These are phyloP conservation scores for Cuculus canorus DNA, from an alignment of 2,797 vertebrate genomes.

Conservation along the genomic window DNA sequence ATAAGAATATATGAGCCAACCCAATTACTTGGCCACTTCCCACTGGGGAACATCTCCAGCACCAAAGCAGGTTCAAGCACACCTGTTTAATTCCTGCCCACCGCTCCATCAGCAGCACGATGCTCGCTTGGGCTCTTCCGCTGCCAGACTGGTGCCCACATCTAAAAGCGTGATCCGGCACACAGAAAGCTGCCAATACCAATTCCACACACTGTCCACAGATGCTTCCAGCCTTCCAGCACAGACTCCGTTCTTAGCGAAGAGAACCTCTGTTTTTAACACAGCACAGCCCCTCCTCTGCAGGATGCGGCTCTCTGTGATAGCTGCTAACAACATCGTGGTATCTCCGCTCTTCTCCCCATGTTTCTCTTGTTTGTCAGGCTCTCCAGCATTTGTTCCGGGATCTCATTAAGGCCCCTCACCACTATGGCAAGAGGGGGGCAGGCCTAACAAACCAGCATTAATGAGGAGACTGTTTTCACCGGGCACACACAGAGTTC, in stretches of 20 bases:
- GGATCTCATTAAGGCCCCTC: slow-evolving; percentile 69
- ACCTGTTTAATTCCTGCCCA: background rate
- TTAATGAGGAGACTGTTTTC: slow-evolving; percentile 69
- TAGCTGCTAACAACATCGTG: slow-evolving; percentile 61
- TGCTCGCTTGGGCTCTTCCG: rapidly evolving
- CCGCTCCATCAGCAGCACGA: rapidly evolving
- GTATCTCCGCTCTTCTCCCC: slow-evolving; percentile 55
- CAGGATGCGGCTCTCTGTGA: slow-evolving; percentile 26
- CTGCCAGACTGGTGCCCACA: background rate
- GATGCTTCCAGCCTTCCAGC: background rate
- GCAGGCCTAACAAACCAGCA: slow-evolving; percentile 66
- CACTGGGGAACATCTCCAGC: background rate
- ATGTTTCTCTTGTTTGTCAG: slow-evolving; percentile 37
- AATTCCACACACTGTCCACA: rapidly evolving
- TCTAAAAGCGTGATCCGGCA: background rate
- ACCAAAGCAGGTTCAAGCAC: background rate
- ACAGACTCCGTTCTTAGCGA: background rate
- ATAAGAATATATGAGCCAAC: rapidly evolving
- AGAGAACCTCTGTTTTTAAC: background rate
- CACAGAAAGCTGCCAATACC: background rate
- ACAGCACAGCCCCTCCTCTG: slow-evolving; percentile 8
- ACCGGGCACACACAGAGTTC: slow-evolving; percentile 40
- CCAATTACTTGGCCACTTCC: background rate
- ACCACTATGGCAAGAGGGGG: slow-evolving; percentile 58
- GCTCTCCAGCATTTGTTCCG: slow-evolving; percentile 63